Conservation (phyloP, 2,888 invertebrate species). For the Blastobasis lacticolella region DNA sequence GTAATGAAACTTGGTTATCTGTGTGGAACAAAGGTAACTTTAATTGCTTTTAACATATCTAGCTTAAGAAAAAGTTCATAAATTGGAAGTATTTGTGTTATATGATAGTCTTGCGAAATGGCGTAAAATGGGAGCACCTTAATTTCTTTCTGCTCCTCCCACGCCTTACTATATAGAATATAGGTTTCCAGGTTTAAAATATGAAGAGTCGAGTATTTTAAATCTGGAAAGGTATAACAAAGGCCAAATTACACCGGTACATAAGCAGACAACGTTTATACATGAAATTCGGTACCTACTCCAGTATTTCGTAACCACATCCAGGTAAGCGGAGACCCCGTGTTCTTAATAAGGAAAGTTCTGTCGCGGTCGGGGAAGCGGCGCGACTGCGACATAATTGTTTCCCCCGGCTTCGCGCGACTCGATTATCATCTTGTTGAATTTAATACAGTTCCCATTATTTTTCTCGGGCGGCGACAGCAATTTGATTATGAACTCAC, state of each 20-base stretch:
- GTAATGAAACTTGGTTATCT: too few relatives aligned
- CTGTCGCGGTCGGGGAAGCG: background rate
- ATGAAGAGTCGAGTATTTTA: too few relatives aligned
- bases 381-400: background rate
- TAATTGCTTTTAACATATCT: too few relatives aligned
- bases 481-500: too few relatives aligned
- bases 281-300: background rate
- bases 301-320: background rate
- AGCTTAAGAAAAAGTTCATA: too few relatives aligned
- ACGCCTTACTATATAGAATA: too few relatives aligned
- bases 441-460: background rate
- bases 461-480: background rate
- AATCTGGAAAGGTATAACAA: too few relatives aligned
- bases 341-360: constrained; percentile 1
- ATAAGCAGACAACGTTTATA: background rate
- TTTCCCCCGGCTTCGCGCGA: background rate
- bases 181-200: too few relatives aligned
- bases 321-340: background rate
- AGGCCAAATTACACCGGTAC: too few relatives aligned
- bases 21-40: too few relatives aligned
- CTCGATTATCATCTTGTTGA: background rate
- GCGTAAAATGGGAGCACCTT: background rate
- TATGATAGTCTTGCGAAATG: too few relatives aligned
- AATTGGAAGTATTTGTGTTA: too few relatives aligned
- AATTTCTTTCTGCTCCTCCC: background rate